Base-by-base conservation (phyloP, 1,140 invertebrate species). In the Bursaphelenchus mucronatus region DNA sequence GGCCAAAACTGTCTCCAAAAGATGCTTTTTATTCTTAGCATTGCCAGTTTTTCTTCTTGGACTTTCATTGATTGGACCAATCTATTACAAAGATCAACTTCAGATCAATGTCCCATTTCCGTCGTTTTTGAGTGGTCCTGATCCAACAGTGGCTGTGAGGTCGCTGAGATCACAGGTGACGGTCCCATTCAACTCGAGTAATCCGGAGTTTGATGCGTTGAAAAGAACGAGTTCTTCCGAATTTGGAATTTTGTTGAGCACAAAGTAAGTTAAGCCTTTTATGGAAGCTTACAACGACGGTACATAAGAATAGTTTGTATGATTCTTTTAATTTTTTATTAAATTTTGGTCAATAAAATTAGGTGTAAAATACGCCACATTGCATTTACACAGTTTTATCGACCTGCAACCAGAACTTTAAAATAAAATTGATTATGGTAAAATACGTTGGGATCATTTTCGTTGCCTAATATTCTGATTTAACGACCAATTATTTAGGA, bases 21-120 rank as follows among this genome's bases (percentile, higher is more conserved):
- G 47, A 58, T n/a, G 21, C 15, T 17, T 62, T n/a, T 58, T 62
- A 40, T 62, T 62, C 39, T 11, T 62, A 6, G 5, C 40, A 13
- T n/a, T 64, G 5, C 62, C 62, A 17, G 66, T 64, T 39, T 46
- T 64, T 15, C 13, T 64, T 10, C 17, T 40, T 13, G 39, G 19
- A n/a, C 1, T 46, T 15, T 11, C 62, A 11, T 41, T 64, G n/a
- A n/a, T 30, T 15, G 62, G 17, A 0, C 58, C 62, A 0, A 68
- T 64, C 21, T 63, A 65, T 10, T 66, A 68, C 39, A 45, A 41
- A n/a, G 62, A 64, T 67, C 63, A 66, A 3, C 11, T 64, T 1
- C 13, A 17, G 9, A 39, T 67, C 39, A 10, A 3, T n/a, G 43
- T 41, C 30, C 62, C 62, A 4, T 64, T 64, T 41, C 13, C 10